Base-by-base conservation (phyloP, 2,113 vertebrate genomes). In the Platysternon megacephalum region DNA sequence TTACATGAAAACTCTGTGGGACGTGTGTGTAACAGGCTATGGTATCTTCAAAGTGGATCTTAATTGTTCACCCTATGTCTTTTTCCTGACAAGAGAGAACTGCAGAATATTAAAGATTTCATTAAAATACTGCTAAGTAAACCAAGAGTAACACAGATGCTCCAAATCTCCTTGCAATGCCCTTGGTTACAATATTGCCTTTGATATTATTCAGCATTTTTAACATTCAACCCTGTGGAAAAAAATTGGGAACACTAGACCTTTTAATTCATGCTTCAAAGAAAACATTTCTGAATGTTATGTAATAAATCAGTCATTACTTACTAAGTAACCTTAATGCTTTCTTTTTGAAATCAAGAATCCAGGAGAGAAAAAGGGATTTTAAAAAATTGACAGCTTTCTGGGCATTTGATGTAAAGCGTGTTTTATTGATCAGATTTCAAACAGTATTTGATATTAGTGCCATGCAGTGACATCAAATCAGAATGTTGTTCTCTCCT, bases 231-330 rank as follows among this genome's bases (percentile, higher is more conserved):
- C 56, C 74, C 42, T 22, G 52, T 53, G 52, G 86, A 96, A 83
- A 86, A 95, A 91, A 96, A 93, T 24, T 65, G 85, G 86, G 82
- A 93, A 89, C 79, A 94, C 8, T 74, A 91, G 97, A 97, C 94
- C 97, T 96, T 98, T 95, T 97, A 96, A 98, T 98, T 97, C 88
- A 82, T 84, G 91, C 97, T 96, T 96, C 97, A 97, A 98, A 98
- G 97, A 97, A 98, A 98, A 97, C 92, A 94, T 95, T 98, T 98
- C 95, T 94, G 76, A 98, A 97, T 87, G 85, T 92, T 96, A 97
- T 94, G 94, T 96, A 98, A 98, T 97, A 98, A 98, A 99, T 98
- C 98, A 98, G 90, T 98, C 96, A 97, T 97, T 95, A 84, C 87
- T 93, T 78, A 89, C 97, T 98, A 97, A 98, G 98, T 93, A 98